phyloP scores from a whole-genome alignment of 2,888 invertebrate species.

The Callyntrura sp. region DNA sequence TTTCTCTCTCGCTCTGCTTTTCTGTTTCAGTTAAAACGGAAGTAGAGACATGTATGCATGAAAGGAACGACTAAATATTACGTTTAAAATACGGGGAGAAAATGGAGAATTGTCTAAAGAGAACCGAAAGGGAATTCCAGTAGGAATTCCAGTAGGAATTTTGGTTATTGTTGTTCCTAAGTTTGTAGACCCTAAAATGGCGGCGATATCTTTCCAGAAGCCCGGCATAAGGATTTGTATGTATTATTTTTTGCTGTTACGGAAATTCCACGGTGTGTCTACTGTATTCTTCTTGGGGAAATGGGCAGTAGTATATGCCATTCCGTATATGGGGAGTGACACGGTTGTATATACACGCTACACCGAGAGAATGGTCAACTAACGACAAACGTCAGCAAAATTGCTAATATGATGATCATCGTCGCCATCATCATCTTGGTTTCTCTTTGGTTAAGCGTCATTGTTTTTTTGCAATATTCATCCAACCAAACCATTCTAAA shows the following conservation, averaged over 20 bases:
- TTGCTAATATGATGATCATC: slow-evolving; percentile 44
- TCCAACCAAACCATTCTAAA: background rate
- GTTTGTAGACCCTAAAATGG: background rate
- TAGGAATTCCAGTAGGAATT: slow-evolving; percentile 1
- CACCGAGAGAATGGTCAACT: slow-evolving; percentile 39
- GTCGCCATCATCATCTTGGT: slow-evolving; percentile 4
- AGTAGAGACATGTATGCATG: slow-evolving; percentile 66
- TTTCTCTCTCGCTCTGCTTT: slow-evolving; percentile 17
- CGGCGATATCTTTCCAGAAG: background rate
- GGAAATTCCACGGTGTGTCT: background rate
- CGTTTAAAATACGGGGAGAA: slow-evolving; percentile 37
- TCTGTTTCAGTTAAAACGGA: slow-evolving; percentile 62
- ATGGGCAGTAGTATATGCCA: background rate
- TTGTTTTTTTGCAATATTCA: slow-evolving; percentile 66
- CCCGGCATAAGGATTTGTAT: background rate
- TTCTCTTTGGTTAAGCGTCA: slow-evolving; percentile 67
- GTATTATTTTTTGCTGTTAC: background rate
- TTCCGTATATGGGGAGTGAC: background rate
- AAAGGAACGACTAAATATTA: slow-evolving; percentile 62
- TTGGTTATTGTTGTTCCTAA: background rate
- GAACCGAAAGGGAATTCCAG: slow-evolving; percentile 21
- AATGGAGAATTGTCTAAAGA: slow-evolving; percentile 12
- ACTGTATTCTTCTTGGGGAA: no score
- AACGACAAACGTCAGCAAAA: slow-evolving; percentile 22
- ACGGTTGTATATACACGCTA: no score